A percentile compares a stretch with the other conserved stretches of the same genome.
These are phyloP conservation scores for Euleptes europaea DNA, from an alignment of 2,113 vertebrate species.

Conservation along the genomic window DNA sequence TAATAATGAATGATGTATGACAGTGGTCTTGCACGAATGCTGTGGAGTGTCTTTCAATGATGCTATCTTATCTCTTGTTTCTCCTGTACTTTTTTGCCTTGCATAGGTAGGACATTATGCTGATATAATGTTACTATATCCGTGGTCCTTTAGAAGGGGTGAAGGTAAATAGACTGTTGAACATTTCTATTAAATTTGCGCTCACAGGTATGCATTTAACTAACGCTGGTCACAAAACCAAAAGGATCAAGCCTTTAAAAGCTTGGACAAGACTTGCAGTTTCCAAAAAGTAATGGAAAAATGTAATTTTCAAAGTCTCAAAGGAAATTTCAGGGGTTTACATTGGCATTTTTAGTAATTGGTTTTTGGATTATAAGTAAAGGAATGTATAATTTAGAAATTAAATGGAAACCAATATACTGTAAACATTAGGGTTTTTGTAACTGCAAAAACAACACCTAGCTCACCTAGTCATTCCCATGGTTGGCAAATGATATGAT, in stretches of 20 bases:
- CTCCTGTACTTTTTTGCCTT: neutral
- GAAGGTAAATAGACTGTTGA: neutral
- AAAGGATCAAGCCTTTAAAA: neutral
- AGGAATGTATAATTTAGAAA: slow-evolving; percentile 35
- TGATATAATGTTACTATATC: neutral
- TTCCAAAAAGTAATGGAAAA: slow-evolving; percentile 25
- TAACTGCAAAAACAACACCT: slow-evolving; percentile 56
- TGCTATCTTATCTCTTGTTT: neutral
- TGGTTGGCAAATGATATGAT: slow-evolving; percentile 24
- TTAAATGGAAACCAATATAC: slow-evolving; percentile 36
- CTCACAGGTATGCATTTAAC: neutral
- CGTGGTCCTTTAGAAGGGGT: neutral
- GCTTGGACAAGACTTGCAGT: slow-evolving; percentile 20
- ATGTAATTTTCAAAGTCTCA: neutral
- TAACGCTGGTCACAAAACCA: neutral
- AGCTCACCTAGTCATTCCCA: slow-evolving; percentile 64
- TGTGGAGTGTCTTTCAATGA: neutral
- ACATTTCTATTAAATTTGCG: neutral
- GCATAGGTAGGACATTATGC: neutral
- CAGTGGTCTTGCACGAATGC: too few species aligned
- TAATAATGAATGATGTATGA: too few species aligned
- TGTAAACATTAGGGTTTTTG: slow-evolving; percentile 66
- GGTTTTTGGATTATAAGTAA: slow-evolving; percentile 45
- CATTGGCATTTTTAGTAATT: slow-evolving; percentile 27
- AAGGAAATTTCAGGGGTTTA: slow-evolving; percentile 23